phyloP scores from a whole-genome alignment of 2,797 vertebrate species.

The Choloepus didactylus region DNA sequence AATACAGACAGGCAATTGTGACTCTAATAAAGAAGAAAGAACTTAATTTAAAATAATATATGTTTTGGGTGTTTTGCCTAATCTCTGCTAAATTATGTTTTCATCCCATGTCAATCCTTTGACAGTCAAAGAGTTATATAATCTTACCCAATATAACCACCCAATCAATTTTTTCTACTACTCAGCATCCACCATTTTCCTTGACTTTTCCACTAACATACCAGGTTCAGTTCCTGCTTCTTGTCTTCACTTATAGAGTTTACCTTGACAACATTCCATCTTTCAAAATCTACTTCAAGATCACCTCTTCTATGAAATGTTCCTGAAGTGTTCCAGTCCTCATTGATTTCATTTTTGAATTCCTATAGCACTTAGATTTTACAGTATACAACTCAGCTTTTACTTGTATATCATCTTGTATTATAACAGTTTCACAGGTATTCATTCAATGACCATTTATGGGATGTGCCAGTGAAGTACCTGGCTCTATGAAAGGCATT shows the following conservation, averaged over 20 bases:
- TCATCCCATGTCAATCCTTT: constrained; percentile 24
- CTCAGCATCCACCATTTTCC: background rate
- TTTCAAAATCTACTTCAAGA: constrained; percentile 47
- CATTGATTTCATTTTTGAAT: constrained; percentile 10
- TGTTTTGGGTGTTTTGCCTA: background rate
- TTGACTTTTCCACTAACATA: background rate
- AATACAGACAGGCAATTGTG: background rate
- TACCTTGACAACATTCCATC: constrained; percentile 34
- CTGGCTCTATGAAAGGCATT: background rate
- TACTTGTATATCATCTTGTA: constrained; percentile 15
- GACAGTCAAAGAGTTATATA: background rate
- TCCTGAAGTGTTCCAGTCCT: background rate
- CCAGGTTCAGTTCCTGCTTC: background rate
- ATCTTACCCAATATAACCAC: background rate
- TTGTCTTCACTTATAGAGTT: constrained; percentile 32
- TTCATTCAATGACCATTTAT: background rate
- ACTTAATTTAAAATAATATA: constrained; percentile 44
- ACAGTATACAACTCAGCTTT: background rate
- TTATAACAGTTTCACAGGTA: background rate
- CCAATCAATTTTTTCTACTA: background rate
- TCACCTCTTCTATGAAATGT: background rate
- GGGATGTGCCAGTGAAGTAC: background rate
- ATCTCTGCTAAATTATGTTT: constrained; percentile 46
- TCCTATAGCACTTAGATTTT: background rate
- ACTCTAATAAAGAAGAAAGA: constrained; percentile 35